Evolutionary conservation across 53 echinoderm and acorn worm genomes (phyloP).

Genomic region (Echinometra lucunter): DNA sequence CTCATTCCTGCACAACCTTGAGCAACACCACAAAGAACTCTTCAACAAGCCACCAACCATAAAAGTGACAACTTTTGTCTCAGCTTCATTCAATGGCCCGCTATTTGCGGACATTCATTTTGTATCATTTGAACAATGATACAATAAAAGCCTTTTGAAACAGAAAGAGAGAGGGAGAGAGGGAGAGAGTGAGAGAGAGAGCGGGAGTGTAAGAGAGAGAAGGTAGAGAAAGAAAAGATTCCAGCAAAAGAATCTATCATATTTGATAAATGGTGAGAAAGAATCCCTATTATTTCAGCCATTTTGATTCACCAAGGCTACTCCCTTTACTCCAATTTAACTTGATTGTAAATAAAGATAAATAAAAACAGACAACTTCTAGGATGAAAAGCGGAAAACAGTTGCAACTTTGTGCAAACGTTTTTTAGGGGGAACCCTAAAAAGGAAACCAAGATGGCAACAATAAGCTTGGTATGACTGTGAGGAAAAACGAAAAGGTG

Average conservation of each 20-base stretch:
- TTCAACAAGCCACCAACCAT: background rate
- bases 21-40: slow-evolving; percentile 33
- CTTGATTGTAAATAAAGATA: slow-evolving; percentile 41
- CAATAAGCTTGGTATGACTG: slow-evolving; percentile 14
- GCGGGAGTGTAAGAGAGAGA: background rate
- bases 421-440: background rate
- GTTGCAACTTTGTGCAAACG: slow-evolving; percentile 14
- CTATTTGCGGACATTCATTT: slow-evolving; percentile 36
- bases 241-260: background rate
- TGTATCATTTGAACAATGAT: slow-evolving; percentile 21
- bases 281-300: slow-evolving; percentile 21
- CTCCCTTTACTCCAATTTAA: slow-evolving; percentile 19
- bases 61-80: slow-evolving; percentile 58
- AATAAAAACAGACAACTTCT: background rate
- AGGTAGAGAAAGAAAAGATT: slow-evolving; percentile 6
- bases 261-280: slow-evolving; percentile 1
- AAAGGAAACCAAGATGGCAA: background rate
- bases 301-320: slow-evolving; percentile 27
- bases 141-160: slow-evolving; percentile 28
- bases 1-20: slow-evolving; percentile 48
- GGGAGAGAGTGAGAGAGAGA: background rate
- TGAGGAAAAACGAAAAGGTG: slow-evolving; percentile 32
- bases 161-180: background rate
- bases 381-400: slow-evolving; percentile 5
- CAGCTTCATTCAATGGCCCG: slow-evolving; percentile 15